Percentiles rank a stretch among this genome's conserved stretches.
Evolutionary conservation across 1,140 invertebrate genomes (phyloP).

Genomic region (Zaprionus davidi): DNA sequence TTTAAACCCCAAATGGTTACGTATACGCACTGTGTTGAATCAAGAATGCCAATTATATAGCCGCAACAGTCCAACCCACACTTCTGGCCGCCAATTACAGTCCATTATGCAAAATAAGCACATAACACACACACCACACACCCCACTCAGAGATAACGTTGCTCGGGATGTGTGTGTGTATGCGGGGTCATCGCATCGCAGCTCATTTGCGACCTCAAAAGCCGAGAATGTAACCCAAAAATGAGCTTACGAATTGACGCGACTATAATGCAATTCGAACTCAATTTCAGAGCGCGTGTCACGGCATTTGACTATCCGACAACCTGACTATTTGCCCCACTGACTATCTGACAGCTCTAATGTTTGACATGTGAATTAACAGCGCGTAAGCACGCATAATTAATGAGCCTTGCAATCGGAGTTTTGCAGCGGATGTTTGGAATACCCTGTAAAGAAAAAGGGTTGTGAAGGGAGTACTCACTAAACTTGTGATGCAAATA

Average conservation of each 20-base stretch:
- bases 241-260: slow-evolving; percentile 55
- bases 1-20: slow-evolving; percentile 52
- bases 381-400: slow-evolving; percentile 39
- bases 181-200: slow-evolving; percentile 6
- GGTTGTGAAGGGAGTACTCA: neutral
- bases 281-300: slow-evolving; percentile 20
- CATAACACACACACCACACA: slow-evolving; percentile 36
- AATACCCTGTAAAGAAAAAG: neutral
- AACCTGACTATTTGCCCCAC: neutral
- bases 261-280: slow-evolving; percentile 62
- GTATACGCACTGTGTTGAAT: slow-evolving; percentile 45
- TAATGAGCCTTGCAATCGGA: slow-evolving; percentile 41
- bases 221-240: slow-evolving; percentile 11
- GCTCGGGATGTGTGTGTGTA: neutral
- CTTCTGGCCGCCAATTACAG: slow-evolving; percentile 56
- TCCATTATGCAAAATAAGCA: slow-evolving; percentile 78
- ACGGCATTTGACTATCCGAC: slow-evolving; percentile 1
- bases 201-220: slow-evolving; percentile 35
- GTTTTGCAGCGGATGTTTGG: neutral
- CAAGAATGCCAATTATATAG: slow-evolving; percentile 52
- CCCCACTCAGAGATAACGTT: neutral
- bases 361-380: slow-evolving; percentile 59
- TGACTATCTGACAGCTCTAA: slow-evolving; percentile 15
- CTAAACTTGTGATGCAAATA: too few relatives aligned
- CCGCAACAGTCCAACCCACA: slow-evolving; percentile 45